phyloP scores from a whole-genome alignment of 23 tunicate species.

The Styela plicata region DNA sequence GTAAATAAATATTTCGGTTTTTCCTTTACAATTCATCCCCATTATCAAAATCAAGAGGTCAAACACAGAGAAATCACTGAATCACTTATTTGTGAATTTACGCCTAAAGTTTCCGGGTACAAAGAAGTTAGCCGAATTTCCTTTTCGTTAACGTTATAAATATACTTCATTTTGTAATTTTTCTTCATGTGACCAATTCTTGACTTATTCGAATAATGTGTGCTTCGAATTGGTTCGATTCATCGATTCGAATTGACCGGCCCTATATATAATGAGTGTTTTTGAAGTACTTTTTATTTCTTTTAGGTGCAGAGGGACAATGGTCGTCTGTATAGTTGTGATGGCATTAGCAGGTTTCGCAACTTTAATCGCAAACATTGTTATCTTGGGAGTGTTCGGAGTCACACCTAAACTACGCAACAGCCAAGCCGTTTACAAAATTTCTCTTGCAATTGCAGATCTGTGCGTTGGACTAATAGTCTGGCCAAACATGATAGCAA shows the following conservation, averaged over 20 bases:
- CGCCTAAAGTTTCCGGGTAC: too few relatives aligned
- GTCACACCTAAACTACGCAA: slow-evolving; percentile 34
- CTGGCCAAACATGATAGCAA: slow-evolving; percentile 50
- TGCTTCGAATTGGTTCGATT: too few relatives aligned
- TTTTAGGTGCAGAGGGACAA: slow-evolving; percentile 57
- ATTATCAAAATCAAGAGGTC: too few relatives aligned
- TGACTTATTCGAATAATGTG: too few relatives aligned
- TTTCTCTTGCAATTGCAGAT: slow-evolving; percentile 66
- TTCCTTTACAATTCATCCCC: too few relatives aligned
- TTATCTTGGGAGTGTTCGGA: slow-evolving; percentile 41
- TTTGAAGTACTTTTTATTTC: neutral
- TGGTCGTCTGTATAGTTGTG: slow-evolving; percentile 42
- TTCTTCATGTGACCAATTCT: too few relatives aligned
- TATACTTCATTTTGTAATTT: too few relatives aligned
- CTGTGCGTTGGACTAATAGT: slow-evolving; percentile 48
- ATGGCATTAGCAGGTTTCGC: slow-evolving; percentile 40
- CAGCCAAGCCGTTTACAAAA: slow-evolving; percentile 76
- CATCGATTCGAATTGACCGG: neutral
- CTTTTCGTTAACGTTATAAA: too few relatives aligned
- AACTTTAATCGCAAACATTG: slow-evolving; percentile 34
- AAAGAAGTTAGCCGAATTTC: too few relatives aligned
- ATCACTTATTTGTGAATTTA: too few relatives aligned
- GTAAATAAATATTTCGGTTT: too few relatives aligned
- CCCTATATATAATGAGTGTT: neutral
- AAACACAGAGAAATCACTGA: too few relatives aligned